Evolutionary conservation across 23 tunicate genomes (phyloP).

Genomic region (Clavelina lepadiformis): DNA sequence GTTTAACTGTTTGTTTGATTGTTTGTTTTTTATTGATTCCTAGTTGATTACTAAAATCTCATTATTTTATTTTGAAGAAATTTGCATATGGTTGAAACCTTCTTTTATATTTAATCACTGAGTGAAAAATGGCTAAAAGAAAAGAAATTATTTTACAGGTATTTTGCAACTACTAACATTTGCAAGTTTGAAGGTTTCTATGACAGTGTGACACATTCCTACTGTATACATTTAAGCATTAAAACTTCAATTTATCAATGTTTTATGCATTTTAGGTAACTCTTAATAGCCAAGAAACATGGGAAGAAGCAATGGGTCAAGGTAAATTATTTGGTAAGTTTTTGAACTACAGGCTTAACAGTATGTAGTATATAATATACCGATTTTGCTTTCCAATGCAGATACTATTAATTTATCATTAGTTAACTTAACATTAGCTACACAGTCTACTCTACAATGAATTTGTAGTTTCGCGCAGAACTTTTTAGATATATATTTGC

Average conservation of each 20-base stretch:
- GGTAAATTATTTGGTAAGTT: constrained; percentile 61
- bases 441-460: too few relatives aligned
- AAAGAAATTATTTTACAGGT: constrained; percentile 87
- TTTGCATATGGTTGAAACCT: neutral
- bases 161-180: neutral
- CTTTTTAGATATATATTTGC: too few relatives aligned
- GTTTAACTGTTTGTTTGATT: too few relatives aligned
- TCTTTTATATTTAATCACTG: neutral
- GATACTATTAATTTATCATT: neutral
- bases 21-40: too few relatives aligned
- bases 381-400: neutral
- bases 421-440: too few relatives aligned
- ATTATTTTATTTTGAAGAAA: too few relatives aligned
- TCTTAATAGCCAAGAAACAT: constrained; percentile 62
- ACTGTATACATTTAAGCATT: too few relatives aligned
- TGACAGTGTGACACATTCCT: too few relatives aligned
- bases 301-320: constrained; percentile 76
- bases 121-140: constrained; percentile 71
- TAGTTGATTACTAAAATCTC: too few relatives aligned
- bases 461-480: too few relatives aligned
- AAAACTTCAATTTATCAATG: neutral
- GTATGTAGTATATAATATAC: neutral
- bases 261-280: constrained; percentile 54
- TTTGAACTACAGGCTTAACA: neutral
- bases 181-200: neutral